These are phyloP conservation scores for Paramormyrops hopkinsi DNA, from an alignment of 2,797 vertebrate species.

Conservation along the genomic window DNA sequence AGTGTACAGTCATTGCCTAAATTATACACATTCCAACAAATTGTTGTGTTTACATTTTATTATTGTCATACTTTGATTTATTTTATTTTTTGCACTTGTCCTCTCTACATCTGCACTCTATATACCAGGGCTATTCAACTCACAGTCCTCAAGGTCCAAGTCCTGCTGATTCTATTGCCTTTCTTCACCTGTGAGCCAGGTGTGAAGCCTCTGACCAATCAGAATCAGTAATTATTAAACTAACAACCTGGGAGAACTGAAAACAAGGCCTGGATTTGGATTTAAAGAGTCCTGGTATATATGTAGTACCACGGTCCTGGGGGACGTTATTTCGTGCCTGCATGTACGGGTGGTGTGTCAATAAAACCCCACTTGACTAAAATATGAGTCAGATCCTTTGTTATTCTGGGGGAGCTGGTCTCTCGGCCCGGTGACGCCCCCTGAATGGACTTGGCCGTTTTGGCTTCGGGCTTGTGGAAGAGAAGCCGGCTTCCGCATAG, in stretches of 20 bases:
- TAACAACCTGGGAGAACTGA: neutral
- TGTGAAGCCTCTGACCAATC: neutral
- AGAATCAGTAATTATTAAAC: neutral
- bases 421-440: neutral
- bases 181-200: neutral
- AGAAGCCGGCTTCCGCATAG: neutral
- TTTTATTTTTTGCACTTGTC: neutral
- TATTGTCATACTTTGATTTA: neutral
- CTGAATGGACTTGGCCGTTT: neutral
- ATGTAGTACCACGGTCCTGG: neutral
- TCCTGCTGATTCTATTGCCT: neutral
- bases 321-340: neutral
- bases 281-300: neutral
- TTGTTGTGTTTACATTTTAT: neutral
- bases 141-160: neutral
- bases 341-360: neutral
- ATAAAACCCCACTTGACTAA: neutral
- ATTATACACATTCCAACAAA: neutral
- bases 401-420: neutral
- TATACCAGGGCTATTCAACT: neutral
- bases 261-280: neutral
- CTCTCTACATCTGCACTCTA: neutral
- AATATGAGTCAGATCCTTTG: neutral
- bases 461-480: neutral
- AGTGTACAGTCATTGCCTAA: neutral